Evolutionary conservation across 2,113 vertebrate species (phyloP).

Genomic region (Stegostoma tigrinum): DNA sequence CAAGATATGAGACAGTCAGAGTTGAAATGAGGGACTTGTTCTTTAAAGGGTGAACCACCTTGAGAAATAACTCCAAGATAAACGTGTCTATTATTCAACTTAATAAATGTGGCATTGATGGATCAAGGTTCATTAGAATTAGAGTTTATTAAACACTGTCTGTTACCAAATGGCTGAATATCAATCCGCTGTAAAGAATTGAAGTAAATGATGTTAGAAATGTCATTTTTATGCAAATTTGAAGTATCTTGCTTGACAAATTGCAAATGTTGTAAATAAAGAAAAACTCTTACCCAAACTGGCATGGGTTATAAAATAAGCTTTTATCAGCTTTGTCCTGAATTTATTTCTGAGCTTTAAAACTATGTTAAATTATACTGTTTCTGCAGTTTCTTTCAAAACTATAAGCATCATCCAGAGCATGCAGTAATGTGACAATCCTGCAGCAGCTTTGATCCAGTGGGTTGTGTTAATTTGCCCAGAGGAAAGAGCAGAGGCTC

Average conservation of each 20-base stretch:
- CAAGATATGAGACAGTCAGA: neutral
- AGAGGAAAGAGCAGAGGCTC: too few species aligned
- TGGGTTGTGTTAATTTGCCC: neutral
- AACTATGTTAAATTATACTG: neutral
- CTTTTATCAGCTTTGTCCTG: neutral
- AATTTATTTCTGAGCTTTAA: neutral
- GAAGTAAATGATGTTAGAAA: neutral
- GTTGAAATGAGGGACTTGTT: neutral
- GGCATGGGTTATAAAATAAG: neutral
- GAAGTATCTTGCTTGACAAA: neutral
- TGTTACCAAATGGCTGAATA: neutral
- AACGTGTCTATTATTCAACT: neutral
- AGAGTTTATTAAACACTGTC: neutral
- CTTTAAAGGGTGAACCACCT: neutral
- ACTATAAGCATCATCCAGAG: neutral
- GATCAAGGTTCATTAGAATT: neutral
- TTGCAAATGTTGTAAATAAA: neutral
- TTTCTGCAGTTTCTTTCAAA: neutral
- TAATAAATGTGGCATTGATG: conserved; percentile 6
- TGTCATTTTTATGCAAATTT: neutral
- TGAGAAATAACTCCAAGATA: neutral
- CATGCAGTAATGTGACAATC: neutral
- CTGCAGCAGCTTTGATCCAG: neutral
- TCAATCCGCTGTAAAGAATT: conserved; percentile 13
- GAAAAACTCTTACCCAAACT: neutral